A percentile compares a stretch with the other conserved stretches of the same genome.
phyloP scores from a whole-genome alignment of 35 echinoderm and acorn worm genomes.

The Lytechinus pictus region DNA sequence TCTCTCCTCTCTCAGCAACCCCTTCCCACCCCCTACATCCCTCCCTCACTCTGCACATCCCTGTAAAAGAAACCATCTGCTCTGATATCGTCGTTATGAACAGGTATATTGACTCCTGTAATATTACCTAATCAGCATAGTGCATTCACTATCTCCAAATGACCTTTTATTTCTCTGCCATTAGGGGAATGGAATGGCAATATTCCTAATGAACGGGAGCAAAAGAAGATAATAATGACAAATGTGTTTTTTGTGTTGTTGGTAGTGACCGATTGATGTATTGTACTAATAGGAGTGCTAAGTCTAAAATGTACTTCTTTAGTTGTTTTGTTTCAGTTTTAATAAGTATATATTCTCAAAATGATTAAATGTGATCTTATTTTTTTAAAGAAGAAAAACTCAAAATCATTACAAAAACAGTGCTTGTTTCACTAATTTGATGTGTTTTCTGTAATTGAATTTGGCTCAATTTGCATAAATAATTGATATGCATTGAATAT shows the following conservation, averaged over 20 bases:
- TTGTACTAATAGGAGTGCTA: neutral
- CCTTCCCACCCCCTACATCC: neutral
- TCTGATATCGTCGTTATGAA: neutral
- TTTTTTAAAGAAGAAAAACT: too few relatives aligned
- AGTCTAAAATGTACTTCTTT: too few relatives aligned
- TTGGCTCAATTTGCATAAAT: too few relatives aligned
- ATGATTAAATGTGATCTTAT: too few relatives aligned
- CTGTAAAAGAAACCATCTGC: neutral
- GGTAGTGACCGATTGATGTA: neutral
- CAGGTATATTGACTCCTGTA: neutral
- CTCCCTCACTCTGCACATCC: neutral
- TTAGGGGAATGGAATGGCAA: constrained; percentile 10
- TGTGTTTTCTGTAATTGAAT: too few relatives aligned
- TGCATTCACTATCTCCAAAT: neutral
- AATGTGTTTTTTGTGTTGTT: neutral
- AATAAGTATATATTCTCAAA: too few relatives aligned
- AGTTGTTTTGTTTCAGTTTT: too few relatives aligned
- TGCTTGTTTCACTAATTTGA: too few relatives aligned
- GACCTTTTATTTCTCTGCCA: neutral
- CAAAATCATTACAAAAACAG: too few relatives aligned
- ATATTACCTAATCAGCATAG: constrained; percentile 5
- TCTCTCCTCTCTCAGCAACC: neutral
- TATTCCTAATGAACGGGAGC: neutral
- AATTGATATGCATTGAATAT: too few relatives aligned
- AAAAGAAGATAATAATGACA: neutral